phyloP scores from a whole-genome alignment of 2,797 vertebrate species.

The Siniperca obscura region DNA sequence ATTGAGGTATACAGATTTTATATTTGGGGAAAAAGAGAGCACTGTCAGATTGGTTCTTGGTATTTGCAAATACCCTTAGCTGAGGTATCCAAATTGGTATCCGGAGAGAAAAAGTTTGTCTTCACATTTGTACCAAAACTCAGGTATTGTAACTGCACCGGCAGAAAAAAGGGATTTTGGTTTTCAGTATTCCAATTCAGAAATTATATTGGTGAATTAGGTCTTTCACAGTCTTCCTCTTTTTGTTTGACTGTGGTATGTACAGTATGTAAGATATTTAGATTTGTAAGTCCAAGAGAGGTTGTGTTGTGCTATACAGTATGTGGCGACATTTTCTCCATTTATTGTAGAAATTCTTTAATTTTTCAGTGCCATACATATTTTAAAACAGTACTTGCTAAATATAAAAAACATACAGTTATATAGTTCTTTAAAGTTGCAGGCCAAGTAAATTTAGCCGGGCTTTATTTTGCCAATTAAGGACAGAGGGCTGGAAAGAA shows the following conservation, averaged over 20 bases:
- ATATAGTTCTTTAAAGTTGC: constrained; percentile 7
- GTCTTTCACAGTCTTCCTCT: not conserved
- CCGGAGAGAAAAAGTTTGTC: no score
- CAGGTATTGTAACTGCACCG: no score
- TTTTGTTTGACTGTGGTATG: not conserved
- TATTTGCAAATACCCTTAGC: no score
- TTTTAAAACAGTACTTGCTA: not conserved
- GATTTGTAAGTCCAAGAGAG: not conserved
- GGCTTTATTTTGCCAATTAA: constrained; percentile 74
- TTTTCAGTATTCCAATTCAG: not conserved
- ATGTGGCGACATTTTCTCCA: not conserved
- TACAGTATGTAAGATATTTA: not conserved
- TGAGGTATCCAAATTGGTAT: no score
- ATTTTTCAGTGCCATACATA: not conserved
- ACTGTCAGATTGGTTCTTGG: not conserved
- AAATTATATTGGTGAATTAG: not conserved
- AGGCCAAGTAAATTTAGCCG: constrained; percentile 69
- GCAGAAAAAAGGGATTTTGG: not conserved
- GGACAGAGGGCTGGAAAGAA: constrained; percentile 67
- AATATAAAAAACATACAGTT: constrained; percentile 21
- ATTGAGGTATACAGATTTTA: not conserved
- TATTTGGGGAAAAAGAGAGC: not conserved
- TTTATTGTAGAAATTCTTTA: not conserved
- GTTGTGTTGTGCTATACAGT: not conserved
- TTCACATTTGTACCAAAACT: no score